Base-by-base conservation (phyloP, 53 echinoderm and acorn worm genomes). In the Echinarachnius parma region DNA sequence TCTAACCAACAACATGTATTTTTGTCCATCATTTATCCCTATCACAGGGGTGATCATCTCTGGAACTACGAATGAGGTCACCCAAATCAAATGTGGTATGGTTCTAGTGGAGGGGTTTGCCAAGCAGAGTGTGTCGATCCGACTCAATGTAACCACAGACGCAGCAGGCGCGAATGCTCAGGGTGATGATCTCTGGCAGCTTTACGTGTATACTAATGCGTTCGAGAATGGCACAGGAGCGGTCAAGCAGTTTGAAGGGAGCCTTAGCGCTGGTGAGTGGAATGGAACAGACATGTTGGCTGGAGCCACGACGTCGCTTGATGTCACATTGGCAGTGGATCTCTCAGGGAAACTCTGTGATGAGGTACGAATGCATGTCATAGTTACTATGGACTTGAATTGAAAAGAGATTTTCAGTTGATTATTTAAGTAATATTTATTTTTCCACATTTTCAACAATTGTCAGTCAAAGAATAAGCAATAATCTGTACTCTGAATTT, bases 121-220 rank as follows among this genome's bases (percentile, higher is more conserved):
- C 25, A 36, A 37, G 37, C 74, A 72, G 57, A 28, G 3, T 3
- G 74, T 72, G 11, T 16, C 36, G 8, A 24, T 72, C 2, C 18
- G 3, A 3, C 35, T 72, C 9, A 25, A 34, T n/a, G 37, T 72
- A 5, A 56, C 74, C 18, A 72, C 74, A 2, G 29, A 72, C 19
- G 23, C 15, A n/a, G 34, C 5, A 9, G 74, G 56, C 0, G 74
- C 74, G 8, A 5, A 10, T 18, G 36, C 36, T 21, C 34, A 34
- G 3, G 80, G 80, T 15, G 62, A 71, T 23, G 74, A 59, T 3
- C 84, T 84, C n/a, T 84, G 84, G 84, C 27, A 55, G 48, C 78
- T 72, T 5, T 19, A 71, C 15, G 78, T 70, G 11, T 84, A 78
- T 50, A 78, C 78, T 39, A 84, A 84, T 47, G 84, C 79, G 15